Evolutionary conservation across 2,113 vertebrate genomes (phyloP), one percentile per base, ranked within the genome.

Genomic region (Mirounga angustirostris): DNA sequence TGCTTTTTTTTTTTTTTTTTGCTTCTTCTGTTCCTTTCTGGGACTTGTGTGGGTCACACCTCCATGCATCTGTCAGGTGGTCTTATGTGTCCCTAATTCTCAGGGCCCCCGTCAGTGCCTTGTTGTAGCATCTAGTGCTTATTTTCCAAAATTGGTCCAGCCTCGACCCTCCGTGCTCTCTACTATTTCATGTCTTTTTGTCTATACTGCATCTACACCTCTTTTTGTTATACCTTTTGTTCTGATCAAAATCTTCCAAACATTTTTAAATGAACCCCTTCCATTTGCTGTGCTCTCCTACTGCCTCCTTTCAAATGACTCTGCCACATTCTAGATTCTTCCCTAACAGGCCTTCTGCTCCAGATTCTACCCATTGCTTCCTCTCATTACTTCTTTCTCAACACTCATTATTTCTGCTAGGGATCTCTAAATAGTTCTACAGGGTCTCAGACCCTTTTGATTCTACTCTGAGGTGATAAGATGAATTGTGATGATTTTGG

Each of bases 61-160:
- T 98, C 94, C 63, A 40, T 3, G 30, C 97, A 98, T 98, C 97
- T 98, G 98, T 98, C 97, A 98, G 97, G 92, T 96, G 94, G 92
- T 94, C 93, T 87, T 58, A 54, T 52, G 26, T 21, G 43, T 71
- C 59, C 76, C 58, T 79, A 43, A 88, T 69, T 88, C 58, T 58
- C 71, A 94, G 65, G 46, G 69, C n/a, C 74, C 80, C 36, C 24
- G 21, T 26, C 74, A 56, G 46, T 46, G 52, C 30, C 56, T 95
- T 50, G 46, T 61, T 61, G 5, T 65, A 50, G 40, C 14, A 19
- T 81, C 40, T 56, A 69, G 13, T 50, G 46, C 46, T 50, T 79
- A 30, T 22, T 95, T 63, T 74, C 61, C 50, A 81, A 71, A 95
- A 18, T 4, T 22, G 36, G 33, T 30, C 36, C 46, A 65, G 50